Evolutionary conservation across 2,797 vertebrate species (phyloP), one percentile per base, ranked within the genome.

Genomic region (Rousettus madagascariensis): DNA sequence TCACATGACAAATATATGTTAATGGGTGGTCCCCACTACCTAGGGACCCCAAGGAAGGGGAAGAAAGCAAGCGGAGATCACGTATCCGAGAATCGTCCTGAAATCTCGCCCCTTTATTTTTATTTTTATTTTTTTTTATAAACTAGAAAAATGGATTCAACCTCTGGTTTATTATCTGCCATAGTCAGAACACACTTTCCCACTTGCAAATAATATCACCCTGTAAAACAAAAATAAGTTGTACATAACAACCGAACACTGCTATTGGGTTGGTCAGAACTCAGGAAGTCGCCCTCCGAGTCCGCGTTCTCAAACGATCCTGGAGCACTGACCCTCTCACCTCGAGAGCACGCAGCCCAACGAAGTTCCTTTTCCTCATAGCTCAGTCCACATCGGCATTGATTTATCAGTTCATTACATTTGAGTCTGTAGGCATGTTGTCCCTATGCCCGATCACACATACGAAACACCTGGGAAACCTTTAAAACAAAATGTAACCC

Each of bases 1-100:
- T 28, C 68, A 41, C 19, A 36, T 46, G 89, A 79, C 88, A 55
- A 0, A 1, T 65, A 75, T 20, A 0, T 0, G 1, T n/a, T 43
- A 69, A 71, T 13, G 28, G 33, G 30, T 30, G 11, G 16, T 46
- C 36, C 30, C 4, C 15, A 16, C 1, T 28, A 28, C 30, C 24
- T 49, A 1, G 46, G 38, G 33, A 75, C n/a, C 28, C 43, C 77
- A 10, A 46, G 19, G 26, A 51, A 41, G 22, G 36, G 41, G 17
- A 86, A 72, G 5, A 79, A 65, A 59, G 24, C 30, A 51, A 20
- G 8, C 43, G 17, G 19, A 5, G 15, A 41, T 38, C 65, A 5
- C 24, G 3, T 41, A 41, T 41, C 22, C 66, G 46, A 89, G 24
- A 61, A 51, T 59, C 53, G 8, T 79, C 41, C 19, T 43, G 19